These are phyloP conservation scores for Bombyx huttoni DNA, from an alignment of 2,888 invertebrate species.

Conservation along the genomic window DNA sequence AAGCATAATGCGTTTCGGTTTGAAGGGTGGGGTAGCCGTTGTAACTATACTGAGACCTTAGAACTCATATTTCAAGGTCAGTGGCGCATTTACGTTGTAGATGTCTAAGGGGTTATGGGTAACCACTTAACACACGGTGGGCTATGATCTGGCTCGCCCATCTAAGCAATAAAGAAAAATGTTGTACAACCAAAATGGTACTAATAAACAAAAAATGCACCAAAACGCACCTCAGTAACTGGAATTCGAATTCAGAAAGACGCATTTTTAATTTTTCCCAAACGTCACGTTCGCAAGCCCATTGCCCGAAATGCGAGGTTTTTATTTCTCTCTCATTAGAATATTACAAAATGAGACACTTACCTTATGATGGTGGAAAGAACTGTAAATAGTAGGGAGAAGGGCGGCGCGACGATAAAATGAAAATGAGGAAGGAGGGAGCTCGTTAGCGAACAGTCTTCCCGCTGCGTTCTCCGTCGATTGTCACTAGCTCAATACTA, in stretches of 20 bases:
- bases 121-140: too few relatives aligned
- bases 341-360: constrained; percentile 37
- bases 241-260: neutral
- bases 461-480: constrained; percentile 42
- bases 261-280: neutral
- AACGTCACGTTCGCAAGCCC: neutral
- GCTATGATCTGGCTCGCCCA: too few relatives aligned
- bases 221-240: neutral
- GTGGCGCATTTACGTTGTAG: too few relatives aligned
- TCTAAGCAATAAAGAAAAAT: too few relatives aligned
- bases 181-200: too few relatives aligned
- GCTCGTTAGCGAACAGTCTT: constrained; percentile 55
- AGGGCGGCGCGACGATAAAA: constrained; percentile 45
- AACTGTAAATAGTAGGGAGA: constrained; percentile 41
- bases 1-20: too few relatives aligned
- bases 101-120: too few relatives aligned
- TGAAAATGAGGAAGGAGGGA: constrained; percentile 52
- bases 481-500: constrained; percentile 57
- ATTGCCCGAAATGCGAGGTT: constrained; percentile 1
- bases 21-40: too few relatives aligned
- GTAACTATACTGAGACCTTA: too few relatives aligned
- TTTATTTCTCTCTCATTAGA: constrained; percentile 23
- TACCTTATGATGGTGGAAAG: constrained; percentile 36
- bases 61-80: too few relatives aligned
- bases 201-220: too few relatives aligned